These are phyloP conservation scores for Miichthys miiuy DNA, from an alignment of 2,797 vertebrate genomes.

Conservation along the genomic window DNA sequence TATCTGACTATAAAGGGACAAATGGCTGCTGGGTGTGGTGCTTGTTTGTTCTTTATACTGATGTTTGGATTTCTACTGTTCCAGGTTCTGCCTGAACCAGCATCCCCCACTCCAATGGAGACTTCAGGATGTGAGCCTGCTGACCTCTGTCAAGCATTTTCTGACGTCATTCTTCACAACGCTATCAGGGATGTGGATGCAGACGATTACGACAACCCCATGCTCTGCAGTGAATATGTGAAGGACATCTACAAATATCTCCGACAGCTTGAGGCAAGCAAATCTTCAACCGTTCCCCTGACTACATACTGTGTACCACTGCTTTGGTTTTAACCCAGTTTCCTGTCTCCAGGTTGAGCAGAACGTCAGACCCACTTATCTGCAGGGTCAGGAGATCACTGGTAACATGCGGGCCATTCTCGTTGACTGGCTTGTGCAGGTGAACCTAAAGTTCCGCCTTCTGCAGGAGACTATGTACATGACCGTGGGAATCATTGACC, in stretches of 20 bases:
- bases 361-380: constrained; percentile 81
- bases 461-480: constrained; percentile 93
- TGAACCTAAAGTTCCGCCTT: constrained; percentile 88
- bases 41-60: neutral
- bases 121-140: constrained; percentile 80
- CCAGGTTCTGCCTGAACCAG: constrained; percentile 72
- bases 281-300: neutral
- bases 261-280: constrained; percentile 85
- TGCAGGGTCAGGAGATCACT: constrained; percentile 86
- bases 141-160: constrained; percentile 87
- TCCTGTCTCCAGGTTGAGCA: constrained; percentile 72
- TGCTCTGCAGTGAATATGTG: constrained; percentile 89
- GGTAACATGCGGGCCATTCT: constrained; percentile 91
- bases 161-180: constrained; percentile 84
- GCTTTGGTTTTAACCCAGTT: neutral
- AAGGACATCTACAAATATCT: constrained; percentile 93
- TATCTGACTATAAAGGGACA: neutral
- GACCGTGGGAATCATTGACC: constrained; percentile 89
- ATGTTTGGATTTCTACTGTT: neutral
- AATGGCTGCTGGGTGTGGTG: neutral
- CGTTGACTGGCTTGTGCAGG: constrained; percentile 92
- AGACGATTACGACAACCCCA: constrained; percentile 86
- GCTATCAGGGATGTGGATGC: constrained; percentile 86
- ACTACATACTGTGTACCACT: too few species aligned
- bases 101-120: constrained; percentile 84